Base-by-base conservation (phyloP, 2,888 invertebrate genomes). In the Dasypolia templi region DNA sequence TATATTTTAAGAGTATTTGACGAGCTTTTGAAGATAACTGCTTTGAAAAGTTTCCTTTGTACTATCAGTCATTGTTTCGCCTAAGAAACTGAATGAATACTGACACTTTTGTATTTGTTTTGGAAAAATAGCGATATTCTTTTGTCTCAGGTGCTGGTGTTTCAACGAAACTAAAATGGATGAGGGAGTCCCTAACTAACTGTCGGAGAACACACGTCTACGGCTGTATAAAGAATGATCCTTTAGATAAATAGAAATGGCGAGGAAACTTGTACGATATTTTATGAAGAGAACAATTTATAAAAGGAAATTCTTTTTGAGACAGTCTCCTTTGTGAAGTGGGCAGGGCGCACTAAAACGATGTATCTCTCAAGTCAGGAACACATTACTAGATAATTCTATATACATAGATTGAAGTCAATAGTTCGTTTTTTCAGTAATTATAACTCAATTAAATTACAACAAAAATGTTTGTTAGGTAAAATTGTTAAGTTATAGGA, bases 21-120 rank as follows among this genome's bases (percentile, higher is more conserved):
- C 91, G 90, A 93, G 93, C 94, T 94, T 94, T 94, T 91, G 93
- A 92, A 94, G 93, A 93, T 94, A 94, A 93, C 93, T 93, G 92
- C 89, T 90, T 92, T 90, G 91, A 93, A 95, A 93, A 91, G 92
- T 90, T 93, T 92, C 90, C 92, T 94, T 95, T 95, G 94, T 94
- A 90, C 90, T 91, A 93, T 93, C 92, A 94, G 92, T 93, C 93
- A 93, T 94, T 94, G 94, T 95, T 93, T 93, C 87, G 87, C 84
- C 72, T 86, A 82, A 82, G 86, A 87, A 91, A 88, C 88, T 89
- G 91, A 93, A 92, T 91, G 87, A 82, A 80, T 83, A 83, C 85
- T 86, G 88, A 90, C 91, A 91, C 87, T 91, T 89, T 89, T 89
- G 89, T 90, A 91, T 91, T 91, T 89, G 82, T 91, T 90, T 87